Evolutionary conservation across 2,888 invertebrate genomes (phyloP).

Genomic region (Lasiommata megera): DNA sequence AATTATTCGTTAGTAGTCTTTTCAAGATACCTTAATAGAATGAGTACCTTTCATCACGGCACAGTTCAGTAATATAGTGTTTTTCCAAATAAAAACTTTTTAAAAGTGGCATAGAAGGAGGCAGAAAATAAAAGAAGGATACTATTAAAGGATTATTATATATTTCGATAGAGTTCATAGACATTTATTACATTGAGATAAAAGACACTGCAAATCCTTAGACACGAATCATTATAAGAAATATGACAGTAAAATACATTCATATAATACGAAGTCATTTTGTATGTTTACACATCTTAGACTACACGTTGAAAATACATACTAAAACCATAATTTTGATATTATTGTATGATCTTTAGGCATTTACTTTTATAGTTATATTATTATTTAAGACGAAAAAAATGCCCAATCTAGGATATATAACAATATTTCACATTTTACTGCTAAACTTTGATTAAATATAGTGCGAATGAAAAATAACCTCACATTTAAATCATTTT

Average conservation of each 20-base stretch:
- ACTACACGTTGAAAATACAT: constrained; percentile 1
- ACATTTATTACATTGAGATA: constrained; percentile 7
- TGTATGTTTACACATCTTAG: neutral
- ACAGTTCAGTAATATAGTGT: too few species aligned
- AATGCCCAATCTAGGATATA: too few species aligned
- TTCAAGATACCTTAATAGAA: too few species aligned
- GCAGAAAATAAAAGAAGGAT: constrained; percentile 9
- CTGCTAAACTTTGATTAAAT: too few species aligned
- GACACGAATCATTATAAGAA: neutral
- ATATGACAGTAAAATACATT: neutral
- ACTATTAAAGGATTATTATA: constrained; percentile 26
- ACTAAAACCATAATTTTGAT: neutral
- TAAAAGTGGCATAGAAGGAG: neutral
- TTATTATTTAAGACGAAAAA: too few species aligned
- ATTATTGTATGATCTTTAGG: neutral
- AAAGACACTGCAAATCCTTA: neutral
- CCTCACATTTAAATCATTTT: too few species aligned
- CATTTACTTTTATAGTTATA: neutral
- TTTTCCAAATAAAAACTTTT: too few species aligned
- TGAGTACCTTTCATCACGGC: too few species aligned
- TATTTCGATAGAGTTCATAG: constrained; percentile 30
- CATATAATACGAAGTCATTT: neutral
- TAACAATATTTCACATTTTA: too few species aligned
- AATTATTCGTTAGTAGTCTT: too few species aligned
- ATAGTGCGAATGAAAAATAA: too few species aligned